Evolutionary conservation across 1,140 invertebrate genomes (phyloP), one percentile per base, ranked within the genome.

Genomic region (Danaus melanippus): DNA sequence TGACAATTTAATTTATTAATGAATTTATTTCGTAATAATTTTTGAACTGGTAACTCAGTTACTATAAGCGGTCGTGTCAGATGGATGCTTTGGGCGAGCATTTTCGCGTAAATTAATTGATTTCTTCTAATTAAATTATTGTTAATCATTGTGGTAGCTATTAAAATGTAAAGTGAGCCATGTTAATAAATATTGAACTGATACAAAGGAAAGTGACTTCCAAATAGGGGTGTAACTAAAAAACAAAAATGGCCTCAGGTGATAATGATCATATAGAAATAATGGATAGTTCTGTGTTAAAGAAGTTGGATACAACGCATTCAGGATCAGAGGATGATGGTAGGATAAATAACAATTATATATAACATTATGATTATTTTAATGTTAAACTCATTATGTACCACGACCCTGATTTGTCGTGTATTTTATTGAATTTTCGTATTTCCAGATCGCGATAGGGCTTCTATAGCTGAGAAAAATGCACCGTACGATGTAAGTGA

Each of bases 201-300:
- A 70, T 39, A 75, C 74, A 76, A 8, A 67, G 60, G 56, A 60
- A 45, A 73, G 68, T 76, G 73, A 83, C 76, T 76, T 70, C 64
- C 76, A 80, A 79, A 81, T 81, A 82, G 74, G 76, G 80, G 79
- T 84, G 80, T 83, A 75, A 74, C 65, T 74, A 62, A 64, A 69
- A 79, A 84, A 76, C 70, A 89, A 90, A 90, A 89, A 91, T 91
- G 90, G 90, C 90, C 89, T 90, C 90, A 77, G 89, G 90, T 70
- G 89, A 90, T 79, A 89, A 84, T 80, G 83, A 86, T 80, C 78
- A 80, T 53, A 86, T 86, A 68, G 83, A 86, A 84, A 69, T 84
- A 48, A 86, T 86, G 83, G 83, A 86, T 74, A 74, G 62, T 70
- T 61, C 69, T 58, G 74, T 75, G 55, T 59, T 69, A 50, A 84